Evolutionary conservation across 1,140 invertebrate genomes (phyloP).

Genomic region (Bombus cullumanus): DNA sequence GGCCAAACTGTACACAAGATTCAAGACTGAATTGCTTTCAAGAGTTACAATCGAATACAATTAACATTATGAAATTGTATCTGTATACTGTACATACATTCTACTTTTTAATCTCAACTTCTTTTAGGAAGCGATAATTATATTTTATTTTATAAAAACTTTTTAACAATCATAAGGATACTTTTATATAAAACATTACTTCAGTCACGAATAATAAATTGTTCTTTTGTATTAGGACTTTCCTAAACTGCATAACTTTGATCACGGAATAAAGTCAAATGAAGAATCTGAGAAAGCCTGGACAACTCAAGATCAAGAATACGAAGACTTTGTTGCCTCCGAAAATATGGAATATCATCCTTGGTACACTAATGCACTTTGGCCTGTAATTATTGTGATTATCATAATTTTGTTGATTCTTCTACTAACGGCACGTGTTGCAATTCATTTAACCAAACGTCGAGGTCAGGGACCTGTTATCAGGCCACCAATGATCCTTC

Average conservation of each 20-base stretch:
- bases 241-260: conserved; percentile 44
- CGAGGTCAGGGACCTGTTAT: conserved; percentile 77
- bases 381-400: conserved; percentile 71
- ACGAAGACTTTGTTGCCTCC: conserved; percentile 65
- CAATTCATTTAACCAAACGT: conserved; percentile 72
- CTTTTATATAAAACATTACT: not conserved
- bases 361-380: conserved; percentile 73
- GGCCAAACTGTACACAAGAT: no score
- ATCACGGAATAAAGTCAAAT: conserved; percentile 61
- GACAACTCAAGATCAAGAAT: conserved; percentile 72
- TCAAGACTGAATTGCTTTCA: no score
- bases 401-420: conserved; percentile 70
- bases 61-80: no score
- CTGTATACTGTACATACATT: no score
- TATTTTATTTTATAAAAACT: no score
- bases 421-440: conserved; percentile 68
- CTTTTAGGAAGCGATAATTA: no score
- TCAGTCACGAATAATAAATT: not conserved
- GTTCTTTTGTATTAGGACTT: conserved; percentile 22
- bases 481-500: conserved; percentile 78
- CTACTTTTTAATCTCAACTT: no score
- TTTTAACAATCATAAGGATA: not conserved
- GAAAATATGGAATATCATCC: conserved; percentile 56
- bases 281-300: conserved; percentile 69
- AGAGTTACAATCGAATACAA: no score